Conservation (phyloP, 1,140 invertebrate species). For the Drosophila aff. region DNA sequence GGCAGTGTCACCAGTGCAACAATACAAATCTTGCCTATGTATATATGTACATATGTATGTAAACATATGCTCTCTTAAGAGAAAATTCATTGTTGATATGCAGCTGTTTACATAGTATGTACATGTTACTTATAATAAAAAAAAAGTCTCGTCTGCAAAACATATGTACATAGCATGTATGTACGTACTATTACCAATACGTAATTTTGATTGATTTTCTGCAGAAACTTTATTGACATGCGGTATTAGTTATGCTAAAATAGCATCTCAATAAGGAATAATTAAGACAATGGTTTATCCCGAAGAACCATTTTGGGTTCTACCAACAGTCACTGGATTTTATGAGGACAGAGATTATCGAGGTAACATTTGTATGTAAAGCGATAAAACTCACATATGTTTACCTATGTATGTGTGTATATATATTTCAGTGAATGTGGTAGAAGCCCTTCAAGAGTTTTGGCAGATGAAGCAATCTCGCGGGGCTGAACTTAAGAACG, state of each 20-base stretch:
- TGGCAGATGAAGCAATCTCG: constrained; percentile 98
- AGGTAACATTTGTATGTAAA: constrained; percentile 46
- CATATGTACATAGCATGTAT: neutral
- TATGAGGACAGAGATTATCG: constrained; percentile 81
- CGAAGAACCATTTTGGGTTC: constrained; percentile 83
- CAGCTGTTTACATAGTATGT: constrained; percentile 2
- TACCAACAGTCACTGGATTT: constrained; percentile 78
- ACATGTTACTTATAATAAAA: neutral
- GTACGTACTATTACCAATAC: neutral
- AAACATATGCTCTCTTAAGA: constrained; percentile 11
- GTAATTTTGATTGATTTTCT: neutral
- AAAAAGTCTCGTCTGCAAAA: neutral
- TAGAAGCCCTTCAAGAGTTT: constrained; percentile 97
- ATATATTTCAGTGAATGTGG: constrained; percentile 92
- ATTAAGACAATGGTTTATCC: constrained; percentile 76
- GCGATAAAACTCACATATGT: neutral
- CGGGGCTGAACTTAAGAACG: constrained; percentile 94
- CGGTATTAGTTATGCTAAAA: constrained; percentile 14
- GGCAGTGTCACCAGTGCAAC: constrained; percentile 46
- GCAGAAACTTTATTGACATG: constrained; percentile 23
- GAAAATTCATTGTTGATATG: neutral
- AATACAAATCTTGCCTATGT: constrained; percentile 26
- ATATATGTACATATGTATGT: neutral
- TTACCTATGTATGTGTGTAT: neutral
- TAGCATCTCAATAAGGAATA: constrained; percentile 30